A percentile compares a stretch with the other conserved stretches of the same genome.
phyloP scores from a whole-genome alignment of 2,888 invertebrate genomes.

The Melanotus villosus region DNA sequence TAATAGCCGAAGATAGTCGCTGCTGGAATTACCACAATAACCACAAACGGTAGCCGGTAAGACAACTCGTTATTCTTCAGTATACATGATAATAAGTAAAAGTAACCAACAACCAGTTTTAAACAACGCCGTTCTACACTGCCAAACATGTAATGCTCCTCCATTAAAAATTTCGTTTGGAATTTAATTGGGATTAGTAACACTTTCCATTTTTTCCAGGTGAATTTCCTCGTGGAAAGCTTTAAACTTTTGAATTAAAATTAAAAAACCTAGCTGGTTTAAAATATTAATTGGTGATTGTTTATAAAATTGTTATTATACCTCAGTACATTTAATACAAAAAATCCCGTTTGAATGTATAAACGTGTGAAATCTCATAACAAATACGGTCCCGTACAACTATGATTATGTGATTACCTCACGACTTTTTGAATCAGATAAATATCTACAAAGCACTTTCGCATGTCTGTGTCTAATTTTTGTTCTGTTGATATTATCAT shows the following conservation, averaged over 20 bases:
- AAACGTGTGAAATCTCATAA: conserved; percentile 14
- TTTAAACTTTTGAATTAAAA: too few relatives aligned
- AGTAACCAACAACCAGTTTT: background rate
- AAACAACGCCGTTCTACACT: conserved; percentile 3
- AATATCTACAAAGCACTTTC: conserved; percentile 11
- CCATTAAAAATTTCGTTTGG: conserved; percentile 1
- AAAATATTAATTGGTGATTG: too few relatives aligned
- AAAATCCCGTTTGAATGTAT: conserved; percentile 1
- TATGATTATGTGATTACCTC: background rate
- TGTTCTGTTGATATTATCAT: background rate
- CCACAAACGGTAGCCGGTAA: background rate
- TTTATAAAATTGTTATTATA: too few relatives aligned
- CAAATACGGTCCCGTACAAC: background rate
- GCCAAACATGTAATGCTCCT: conserved; percentile 1
- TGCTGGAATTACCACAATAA: background rate
- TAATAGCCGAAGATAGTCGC: background rate
- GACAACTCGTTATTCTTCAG: conserved; percentile 2
- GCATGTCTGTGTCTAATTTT: conserved; percentile 14
- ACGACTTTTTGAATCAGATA: background rate
- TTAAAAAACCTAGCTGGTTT: too few relatives aligned
- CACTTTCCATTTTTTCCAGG: too few relatives aligned
- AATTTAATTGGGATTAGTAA: too few relatives aligned
- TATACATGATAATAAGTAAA: conserved; percentile 17
- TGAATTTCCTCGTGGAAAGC: too few relatives aligned
- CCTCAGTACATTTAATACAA: background rate